These are phyloP conservation scores for Thymelicus acteon DNA, from an alignment of 2,888 invertebrate genomes.

Conservation along the genomic window DNA sequence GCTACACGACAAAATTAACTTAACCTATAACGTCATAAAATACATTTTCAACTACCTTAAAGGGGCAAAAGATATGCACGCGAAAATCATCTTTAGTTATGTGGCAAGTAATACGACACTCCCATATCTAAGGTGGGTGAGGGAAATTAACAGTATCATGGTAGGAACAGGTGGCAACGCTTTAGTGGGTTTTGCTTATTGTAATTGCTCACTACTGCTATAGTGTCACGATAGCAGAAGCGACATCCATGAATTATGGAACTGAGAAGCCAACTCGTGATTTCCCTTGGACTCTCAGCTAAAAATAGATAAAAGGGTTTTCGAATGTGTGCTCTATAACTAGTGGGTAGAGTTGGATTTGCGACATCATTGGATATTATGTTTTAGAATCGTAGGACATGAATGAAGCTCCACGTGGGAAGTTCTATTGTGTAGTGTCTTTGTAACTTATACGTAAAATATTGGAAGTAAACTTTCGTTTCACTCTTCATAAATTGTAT, in stretches of 20 bases:
- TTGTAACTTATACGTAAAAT: slow-evolving; percentile 39
- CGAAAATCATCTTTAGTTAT: slow-evolving; percentile 47
- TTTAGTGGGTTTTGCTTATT: slow-evolving; percentile 68
- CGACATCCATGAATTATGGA: slow-evolving; percentile 64
- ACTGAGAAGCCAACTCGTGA: slow-evolving; percentile 42
- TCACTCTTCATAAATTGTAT: slow-evolving; percentile 38
- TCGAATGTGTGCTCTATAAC: slow-evolving; percentile 11
- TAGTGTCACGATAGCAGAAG: slow-evolving; percentile 65
- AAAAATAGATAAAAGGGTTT: slow-evolving; percentile 20
- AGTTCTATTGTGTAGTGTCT: slow-evolving; percentile 45
- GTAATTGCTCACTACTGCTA: slow-evolving; percentile 74
- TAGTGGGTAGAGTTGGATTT: slow-evolving; percentile 32
- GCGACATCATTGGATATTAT: slow-evolving; percentile 3
- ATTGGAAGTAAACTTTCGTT: slow-evolving; percentile 32
- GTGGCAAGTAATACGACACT: slow-evolving; percentile 46
- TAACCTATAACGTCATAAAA: slow-evolving; percentile 41
- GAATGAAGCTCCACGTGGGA: slow-evolving; percentile 45
- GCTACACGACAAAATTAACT: slow-evolving; percentile 43
- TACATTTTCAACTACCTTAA: slow-evolving; percentile 37
- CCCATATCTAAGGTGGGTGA: slow-evolving; percentile 35
- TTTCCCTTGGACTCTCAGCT: slow-evolving; percentile 29
- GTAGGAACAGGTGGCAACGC: slow-evolving; percentile 76
- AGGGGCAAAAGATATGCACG: slow-evolving; percentile 22
- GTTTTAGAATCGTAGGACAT: slow-evolving; percentile 34
- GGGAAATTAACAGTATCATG: slow-evolving; percentile 67